Evolutionary conservation across 2,888 invertebrate species (phyloP).

Genomic region (Margaritifera margaritifera): DNA sequence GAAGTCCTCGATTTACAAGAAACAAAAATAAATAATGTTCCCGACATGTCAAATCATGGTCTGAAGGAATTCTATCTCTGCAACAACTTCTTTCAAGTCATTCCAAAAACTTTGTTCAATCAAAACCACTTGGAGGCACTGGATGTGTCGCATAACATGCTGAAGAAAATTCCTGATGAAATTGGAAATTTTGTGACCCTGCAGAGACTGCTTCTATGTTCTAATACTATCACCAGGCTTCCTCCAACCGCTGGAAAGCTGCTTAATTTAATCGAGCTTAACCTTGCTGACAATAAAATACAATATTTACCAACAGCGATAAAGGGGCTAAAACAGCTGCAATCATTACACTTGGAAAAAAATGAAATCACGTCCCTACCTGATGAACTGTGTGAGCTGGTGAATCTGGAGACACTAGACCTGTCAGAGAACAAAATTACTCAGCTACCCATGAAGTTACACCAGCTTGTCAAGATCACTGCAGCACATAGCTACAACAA

Average conservation of each 20-base stretch:
- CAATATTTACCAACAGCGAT: slow-evolving; percentile 60
- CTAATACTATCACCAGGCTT: slow-evolving; percentile 61
- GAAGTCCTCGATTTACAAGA: slow-evolving; percentile 67
- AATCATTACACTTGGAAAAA: slow-evolving; percentile 54
- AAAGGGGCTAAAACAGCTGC: slow-evolving; percentile 58
- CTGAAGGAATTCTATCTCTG: slow-evolving; percentile 64
- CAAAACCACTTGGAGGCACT: slow-evolving; percentile 55
- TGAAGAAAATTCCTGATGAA: slow-evolving; percentile 62
- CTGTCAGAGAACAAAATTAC: slow-evolving; percentile 65
- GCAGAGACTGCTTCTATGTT: slow-evolving; percentile 50
- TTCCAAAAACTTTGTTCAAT: slow-evolving; percentile 60
- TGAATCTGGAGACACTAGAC: slow-evolving; percentile 67
- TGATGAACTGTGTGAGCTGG: slow-evolving; percentile 65
- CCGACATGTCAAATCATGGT: slow-evolving; percentile 59
- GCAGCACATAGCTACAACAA: slow-evolving; percentile 67
- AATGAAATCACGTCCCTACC: slow-evolving; percentile 64
- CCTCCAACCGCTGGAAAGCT: slow-evolving; percentile 61
- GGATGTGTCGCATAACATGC: slow-evolving; percentile 66
- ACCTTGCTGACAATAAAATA: slow-evolving; percentile 64
- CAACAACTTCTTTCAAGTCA: slow-evolving; percentile 65
- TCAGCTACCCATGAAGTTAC: slow-evolving; percentile 64
- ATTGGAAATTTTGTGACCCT: slow-evolving; percentile 60
- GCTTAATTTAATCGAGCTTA: slow-evolving; percentile 60
- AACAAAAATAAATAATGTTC: slow-evolving; percentile 71
- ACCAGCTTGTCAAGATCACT: slow-evolving; percentile 58